These are phyloP conservation scores for Aeoliscus strigatus DNA, from an alignment of 2,797 vertebrate species.

Conservation along the genomic window DNA sequence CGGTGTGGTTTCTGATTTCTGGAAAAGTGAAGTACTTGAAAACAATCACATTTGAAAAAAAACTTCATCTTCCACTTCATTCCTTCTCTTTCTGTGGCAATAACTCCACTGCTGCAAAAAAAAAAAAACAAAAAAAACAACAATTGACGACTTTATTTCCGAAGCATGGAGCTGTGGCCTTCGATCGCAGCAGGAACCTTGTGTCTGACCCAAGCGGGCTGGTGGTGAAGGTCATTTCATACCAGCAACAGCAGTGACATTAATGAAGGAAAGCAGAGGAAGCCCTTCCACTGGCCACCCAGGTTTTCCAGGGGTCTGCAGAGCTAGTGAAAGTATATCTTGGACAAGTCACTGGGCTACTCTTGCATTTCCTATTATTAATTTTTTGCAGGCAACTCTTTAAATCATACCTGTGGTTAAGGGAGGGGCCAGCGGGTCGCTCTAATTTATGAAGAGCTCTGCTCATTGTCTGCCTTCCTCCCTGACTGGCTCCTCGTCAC, in stretches of 20 bases:
- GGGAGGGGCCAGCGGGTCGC: constrained; percentile 43
- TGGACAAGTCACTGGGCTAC: constrained; percentile 68
- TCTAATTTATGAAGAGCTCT: constrained; percentile 26
- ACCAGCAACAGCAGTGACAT: constrained; percentile 70
- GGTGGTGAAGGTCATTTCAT: constrained; percentile 64
- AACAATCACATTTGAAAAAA: constrained; percentile 64
- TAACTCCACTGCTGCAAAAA: constrained; percentile 40
- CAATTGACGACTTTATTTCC: constrained; percentile 10
- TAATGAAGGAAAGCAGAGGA: constrained; percentile 76
- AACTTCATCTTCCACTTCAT: constrained; percentile 50
- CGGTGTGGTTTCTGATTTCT: constrained; percentile 72
- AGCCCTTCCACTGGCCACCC: constrained; percentile 73
- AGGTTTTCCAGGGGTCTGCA: constrained; percentile 66
- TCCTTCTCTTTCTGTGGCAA: constrained; percentile 49
- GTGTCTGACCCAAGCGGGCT: constrained; percentile 60
- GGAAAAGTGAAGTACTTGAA: constrained; percentile 70
- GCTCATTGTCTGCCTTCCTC: constrained; percentile 33
- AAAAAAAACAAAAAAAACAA: too few species aligned
- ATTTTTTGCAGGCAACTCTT: constrained; percentile 69
- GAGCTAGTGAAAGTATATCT: constrained; percentile 72
- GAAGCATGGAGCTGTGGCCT: constrained; percentile 31
- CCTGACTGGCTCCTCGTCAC: constrained; percentile 6
- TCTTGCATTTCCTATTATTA: constrained; percentile 77
- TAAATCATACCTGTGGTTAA: constrained; percentile 76
- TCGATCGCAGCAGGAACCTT: constrained; percentile 57